Conservation (phyloP, 2,113 vertebrate species). For the Myotis brandtii region DNA sequence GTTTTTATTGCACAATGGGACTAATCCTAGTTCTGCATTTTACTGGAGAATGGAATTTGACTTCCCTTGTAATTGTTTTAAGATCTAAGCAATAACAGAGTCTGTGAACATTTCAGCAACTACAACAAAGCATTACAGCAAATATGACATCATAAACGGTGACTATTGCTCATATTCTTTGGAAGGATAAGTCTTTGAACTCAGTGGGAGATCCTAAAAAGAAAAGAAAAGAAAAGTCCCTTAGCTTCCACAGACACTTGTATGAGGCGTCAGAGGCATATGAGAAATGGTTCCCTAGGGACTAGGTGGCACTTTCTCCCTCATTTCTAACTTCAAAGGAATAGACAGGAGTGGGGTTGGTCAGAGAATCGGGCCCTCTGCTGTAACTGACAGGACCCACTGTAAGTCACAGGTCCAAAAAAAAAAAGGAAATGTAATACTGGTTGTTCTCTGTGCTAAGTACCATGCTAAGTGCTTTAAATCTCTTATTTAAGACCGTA, state of each 20-base stretch:
- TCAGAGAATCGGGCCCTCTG: background rate
- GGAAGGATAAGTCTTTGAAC: slow-evolving; percentile 39
- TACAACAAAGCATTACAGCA: slow-evolving; percentile 35
- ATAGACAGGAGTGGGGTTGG: background rate
- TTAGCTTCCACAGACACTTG: background rate
- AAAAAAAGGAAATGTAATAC: background rate
- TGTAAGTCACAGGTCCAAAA: background rate
- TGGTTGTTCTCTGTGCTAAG: background rate
- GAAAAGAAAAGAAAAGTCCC: background rate
- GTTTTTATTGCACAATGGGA: background rate
- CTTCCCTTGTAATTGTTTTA: slow-evolving; percentile 56
- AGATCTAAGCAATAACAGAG: slow-evolving; percentile 46
- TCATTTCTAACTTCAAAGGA: background rate
- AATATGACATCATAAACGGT: slow-evolving; percentile 41
- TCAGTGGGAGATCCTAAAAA: background rate
- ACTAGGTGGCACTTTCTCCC: background rate
- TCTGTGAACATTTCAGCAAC: slow-evolving; percentile 24
- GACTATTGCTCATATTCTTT: background rate
- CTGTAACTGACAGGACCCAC: background rate
- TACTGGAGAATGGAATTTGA: background rate
- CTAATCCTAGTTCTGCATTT: background rate
- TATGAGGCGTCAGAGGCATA: background rate
- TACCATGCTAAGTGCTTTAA: background rate
- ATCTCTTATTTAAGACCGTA: background rate
- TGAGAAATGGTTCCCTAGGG: background rate